Conservation (phyloP, 2,113 vertebrate species). For the Phalacrocorax brasilianus region DNA sequence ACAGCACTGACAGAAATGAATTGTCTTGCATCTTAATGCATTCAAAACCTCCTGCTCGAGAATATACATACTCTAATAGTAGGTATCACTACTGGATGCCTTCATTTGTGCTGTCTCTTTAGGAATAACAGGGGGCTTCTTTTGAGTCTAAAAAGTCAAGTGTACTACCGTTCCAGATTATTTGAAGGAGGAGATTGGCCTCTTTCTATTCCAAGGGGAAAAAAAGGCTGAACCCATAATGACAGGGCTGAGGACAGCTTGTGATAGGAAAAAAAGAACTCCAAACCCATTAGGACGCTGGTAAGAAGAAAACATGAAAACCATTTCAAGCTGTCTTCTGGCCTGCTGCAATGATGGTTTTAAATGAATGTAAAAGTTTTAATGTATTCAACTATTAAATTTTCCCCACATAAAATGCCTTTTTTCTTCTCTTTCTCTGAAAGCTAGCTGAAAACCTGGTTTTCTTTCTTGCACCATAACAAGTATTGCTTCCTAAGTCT, state of each 20-base stretch:
- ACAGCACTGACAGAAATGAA: not conserved
- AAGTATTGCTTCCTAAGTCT: not conserved
- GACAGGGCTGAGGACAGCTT: not conserved
- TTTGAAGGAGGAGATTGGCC: not conserved
- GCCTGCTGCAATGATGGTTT: not conserved
- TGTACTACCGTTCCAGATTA: not conserved
- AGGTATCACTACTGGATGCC: not conserved
- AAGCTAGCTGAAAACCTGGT: not conserved
- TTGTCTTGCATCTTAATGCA: not conserved
- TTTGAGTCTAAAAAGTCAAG: not conserved
- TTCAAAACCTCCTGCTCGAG: not conserved
- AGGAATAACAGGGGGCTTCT: not conserved
- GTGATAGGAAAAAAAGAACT: not conserved
- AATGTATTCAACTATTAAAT: not conserved
- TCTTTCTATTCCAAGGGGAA: not conserved
- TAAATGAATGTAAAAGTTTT: not conserved
- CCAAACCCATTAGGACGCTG: not conserved
- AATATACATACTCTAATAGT: not conserved
- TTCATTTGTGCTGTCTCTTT: not conserved
- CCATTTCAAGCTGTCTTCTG: not conserved
- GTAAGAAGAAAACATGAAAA: not conserved
- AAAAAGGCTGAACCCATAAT: not conserved
- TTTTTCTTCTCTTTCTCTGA: not conserved
- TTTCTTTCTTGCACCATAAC: not conserved
- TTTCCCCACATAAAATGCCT: not conserved